Evolutionary conservation across 2,888 invertebrate species (phyloP).

Genomic region (Elysia crispata): DNA sequence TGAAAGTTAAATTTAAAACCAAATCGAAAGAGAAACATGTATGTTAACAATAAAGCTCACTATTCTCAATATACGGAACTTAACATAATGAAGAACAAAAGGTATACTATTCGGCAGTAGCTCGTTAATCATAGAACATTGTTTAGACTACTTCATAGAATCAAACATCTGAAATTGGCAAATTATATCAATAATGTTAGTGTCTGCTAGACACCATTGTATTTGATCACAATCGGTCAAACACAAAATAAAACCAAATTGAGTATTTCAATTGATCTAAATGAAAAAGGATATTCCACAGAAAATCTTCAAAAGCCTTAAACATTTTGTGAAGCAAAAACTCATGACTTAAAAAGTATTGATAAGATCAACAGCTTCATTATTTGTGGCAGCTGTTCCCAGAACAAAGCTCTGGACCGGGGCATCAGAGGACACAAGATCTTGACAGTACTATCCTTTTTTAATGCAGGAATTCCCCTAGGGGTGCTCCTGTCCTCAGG

Average conservation of each 20-base stretch:
- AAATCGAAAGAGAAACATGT: no score
- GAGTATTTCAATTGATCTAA: not conserved
- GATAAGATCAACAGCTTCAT: not conserved
- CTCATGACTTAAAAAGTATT: not conserved
- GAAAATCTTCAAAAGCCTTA: no score
- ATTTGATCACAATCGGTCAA: not conserved
- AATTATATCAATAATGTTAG: not conserved
- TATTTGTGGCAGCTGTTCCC: constrained; percentile 4
- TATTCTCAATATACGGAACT: no score
- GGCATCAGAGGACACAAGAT: not conserved
- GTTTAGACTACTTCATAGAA: not conserved
- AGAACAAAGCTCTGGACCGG: not conserved
- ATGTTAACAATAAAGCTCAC: no score
- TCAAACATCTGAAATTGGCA: not conserved
- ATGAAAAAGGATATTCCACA: not conserved
- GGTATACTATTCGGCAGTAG: not conserved
- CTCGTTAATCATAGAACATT: not conserved
- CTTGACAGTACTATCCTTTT: not conserved
- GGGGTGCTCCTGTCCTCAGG: not conserved
- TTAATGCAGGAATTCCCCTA: not conserved
- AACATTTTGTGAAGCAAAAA: not conserved
- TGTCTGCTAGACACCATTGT: not conserved
- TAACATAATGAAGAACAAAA: not conserved
- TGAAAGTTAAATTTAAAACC: no score
- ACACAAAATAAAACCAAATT: not conserved